phyloP scores from a whole-genome alignment of 2,113 vertebrate species.

The Vireo altiloquus region DNA sequence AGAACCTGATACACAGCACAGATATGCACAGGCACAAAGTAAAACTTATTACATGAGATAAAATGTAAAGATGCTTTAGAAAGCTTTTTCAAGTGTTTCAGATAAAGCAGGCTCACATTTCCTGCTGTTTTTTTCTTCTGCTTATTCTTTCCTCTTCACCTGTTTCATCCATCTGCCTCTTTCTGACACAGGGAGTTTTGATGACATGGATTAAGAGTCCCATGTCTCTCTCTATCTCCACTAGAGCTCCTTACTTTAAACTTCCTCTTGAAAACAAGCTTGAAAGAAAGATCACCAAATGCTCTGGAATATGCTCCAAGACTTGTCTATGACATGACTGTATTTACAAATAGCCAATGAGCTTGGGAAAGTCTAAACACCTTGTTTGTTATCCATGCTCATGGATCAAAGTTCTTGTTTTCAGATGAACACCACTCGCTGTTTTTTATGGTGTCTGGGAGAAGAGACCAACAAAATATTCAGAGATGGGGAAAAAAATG shows the following conservation, averaged over 20 bases:
- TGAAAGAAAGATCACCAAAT: not conserved
- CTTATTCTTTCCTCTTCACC: not conserved
- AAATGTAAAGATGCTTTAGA: not conserved
- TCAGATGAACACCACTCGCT: rapidly evolving
- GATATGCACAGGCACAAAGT: not conserved
- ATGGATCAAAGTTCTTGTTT: not conserved
- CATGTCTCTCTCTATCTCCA: not conserved
- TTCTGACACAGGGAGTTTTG: not conserved
- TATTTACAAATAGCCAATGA: not conserved
- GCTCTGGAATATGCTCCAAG: not conserved
- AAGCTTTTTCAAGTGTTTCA: not conserved
- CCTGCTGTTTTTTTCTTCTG: not conserved
- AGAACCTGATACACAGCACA: not conserved
- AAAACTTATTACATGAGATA: not conserved
- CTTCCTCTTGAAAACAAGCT: not conserved
- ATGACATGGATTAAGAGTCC: not conserved
- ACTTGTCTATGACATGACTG: not conserved
- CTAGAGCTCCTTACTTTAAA: not conserved
- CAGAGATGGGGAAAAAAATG: not conserved
- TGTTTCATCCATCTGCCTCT: not conserved
- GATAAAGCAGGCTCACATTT: not conserved
- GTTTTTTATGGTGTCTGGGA: not conserved
- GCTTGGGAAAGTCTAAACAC: not conserved
- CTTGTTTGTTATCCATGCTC: not conserved
- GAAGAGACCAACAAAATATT: not conserved